Evolutionary conservation across 2,113 vertebrate species (phyloP).

Genomic region (Lophotis ruficrista): DNA sequence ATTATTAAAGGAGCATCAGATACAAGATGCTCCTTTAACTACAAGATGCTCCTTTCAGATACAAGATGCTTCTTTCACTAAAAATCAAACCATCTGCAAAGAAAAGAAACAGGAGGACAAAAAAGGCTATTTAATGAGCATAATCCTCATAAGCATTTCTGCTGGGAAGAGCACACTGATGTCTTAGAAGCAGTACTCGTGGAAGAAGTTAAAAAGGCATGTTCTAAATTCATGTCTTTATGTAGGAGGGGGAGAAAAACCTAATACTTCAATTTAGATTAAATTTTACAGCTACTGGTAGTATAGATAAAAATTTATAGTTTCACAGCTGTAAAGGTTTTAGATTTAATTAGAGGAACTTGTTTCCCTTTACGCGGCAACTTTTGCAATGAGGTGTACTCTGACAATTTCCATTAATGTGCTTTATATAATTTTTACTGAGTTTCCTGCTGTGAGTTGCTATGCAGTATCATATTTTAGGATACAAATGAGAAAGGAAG

Average conservation of each 20-base stretch:
- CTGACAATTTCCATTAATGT: slow-evolving; percentile 66
- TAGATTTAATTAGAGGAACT: slow-evolving; percentile 76
- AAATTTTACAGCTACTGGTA: slow-evolving; percentile 63
- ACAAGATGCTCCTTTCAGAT: too few relatives aligned
- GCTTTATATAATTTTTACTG: slow-evolving; percentile 65
- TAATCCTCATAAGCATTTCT: background rate
- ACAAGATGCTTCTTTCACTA: background rate
- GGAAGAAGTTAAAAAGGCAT: slow-evolving; percentile 8
- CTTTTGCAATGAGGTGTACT: slow-evolving; percentile 55
- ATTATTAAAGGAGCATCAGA: background rate
- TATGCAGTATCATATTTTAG: slow-evolving; percentile 41
- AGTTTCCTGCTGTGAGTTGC: slow-evolving; percentile 44
- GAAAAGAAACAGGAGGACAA: background rate
- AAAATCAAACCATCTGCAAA: background rate
- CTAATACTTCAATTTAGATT: slow-evolving; percentile 71
- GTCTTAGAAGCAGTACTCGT: background rate
- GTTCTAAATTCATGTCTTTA: slow-evolving; percentile 42
- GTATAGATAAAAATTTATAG: slow-evolving; percentile 70
- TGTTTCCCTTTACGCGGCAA: slow-evolving; percentile 60
- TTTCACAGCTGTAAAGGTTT: slow-evolving; percentile 71
- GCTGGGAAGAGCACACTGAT: background rate
- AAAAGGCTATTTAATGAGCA: background rate
- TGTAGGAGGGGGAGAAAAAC: slow-evolving; percentile 7
- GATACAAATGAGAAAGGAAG: slow-evolving; percentile 17
- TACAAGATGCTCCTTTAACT: too few relatives aligned